Evolutionary conservation across 2,888 invertebrate species (phyloP).

Genomic region (Cataglyphis albicans): DNA sequence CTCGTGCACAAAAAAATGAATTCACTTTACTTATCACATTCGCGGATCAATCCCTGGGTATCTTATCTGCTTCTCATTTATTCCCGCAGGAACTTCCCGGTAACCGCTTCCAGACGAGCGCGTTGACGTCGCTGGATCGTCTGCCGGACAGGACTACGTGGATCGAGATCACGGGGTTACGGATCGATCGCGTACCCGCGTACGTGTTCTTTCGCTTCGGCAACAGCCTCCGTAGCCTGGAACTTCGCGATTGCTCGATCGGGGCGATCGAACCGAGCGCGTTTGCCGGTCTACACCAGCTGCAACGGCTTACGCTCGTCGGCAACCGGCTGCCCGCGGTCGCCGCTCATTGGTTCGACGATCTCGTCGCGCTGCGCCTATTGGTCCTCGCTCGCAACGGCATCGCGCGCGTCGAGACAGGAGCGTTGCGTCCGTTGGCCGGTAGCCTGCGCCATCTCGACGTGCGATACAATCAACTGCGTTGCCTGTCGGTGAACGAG

Average conservation of each 20-base stretch:
- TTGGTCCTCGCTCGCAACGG: constrained; percentile 72
- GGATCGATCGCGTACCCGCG: constrained; percentile 67
- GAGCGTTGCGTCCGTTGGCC: constrained; percentile 68
- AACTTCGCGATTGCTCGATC: constrained; percentile 74
- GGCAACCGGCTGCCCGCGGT: constrained; percentile 72
- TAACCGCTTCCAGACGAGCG: constrained; percentile 65
- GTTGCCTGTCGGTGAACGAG: constrained; percentile 70
- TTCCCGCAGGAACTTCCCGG: constrained; percentile 16
- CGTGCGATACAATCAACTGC: constrained; percentile 71
- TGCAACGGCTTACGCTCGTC: constrained; percentile 73
- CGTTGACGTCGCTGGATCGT: constrained; percentile 70
- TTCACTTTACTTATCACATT: constrained; percentile 9
- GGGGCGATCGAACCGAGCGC: constrained; percentile 74
- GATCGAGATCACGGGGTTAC: constrained; percentile 74
- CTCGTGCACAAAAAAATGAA: background rate
- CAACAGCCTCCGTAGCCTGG: constrained; percentile 77
- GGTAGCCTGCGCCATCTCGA: constrained; percentile 71
- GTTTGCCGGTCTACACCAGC: constrained; percentile 78
- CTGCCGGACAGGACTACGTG: constrained; percentile 77
- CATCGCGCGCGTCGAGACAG: constrained; percentile 71
- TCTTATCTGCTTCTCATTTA: constrained; percentile 19
- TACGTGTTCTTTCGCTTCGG: constrained; percentile 80
- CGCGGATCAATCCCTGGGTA: background rate
- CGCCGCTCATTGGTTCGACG: constrained; percentile 75
- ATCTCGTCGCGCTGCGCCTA: constrained; percentile 73